Evolutionary conservation across 2,888 invertebrate genomes (phyloP).

Genomic region (Drosophila atroscutellata): DNA sequence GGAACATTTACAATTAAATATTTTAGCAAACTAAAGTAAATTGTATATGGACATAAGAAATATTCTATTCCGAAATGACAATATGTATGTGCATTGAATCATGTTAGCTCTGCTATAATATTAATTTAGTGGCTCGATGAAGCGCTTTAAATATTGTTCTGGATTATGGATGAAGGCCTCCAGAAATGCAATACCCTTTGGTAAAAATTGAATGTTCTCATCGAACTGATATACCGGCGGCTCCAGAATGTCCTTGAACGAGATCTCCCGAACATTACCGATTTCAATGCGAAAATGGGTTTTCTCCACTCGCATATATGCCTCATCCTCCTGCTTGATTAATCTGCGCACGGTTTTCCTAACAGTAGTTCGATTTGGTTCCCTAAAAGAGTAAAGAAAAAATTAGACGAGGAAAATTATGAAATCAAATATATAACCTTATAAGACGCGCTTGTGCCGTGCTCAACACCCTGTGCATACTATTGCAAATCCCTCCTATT

Average conservation of each 20-base stretch:
- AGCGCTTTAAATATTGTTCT: constrained; percentile 52
- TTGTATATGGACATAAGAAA: constrained; percentile 2
- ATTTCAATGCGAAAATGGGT: constrained; percentile 64
- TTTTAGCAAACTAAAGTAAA: neutral
- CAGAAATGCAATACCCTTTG: constrained; percentile 75
- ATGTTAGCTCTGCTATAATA: neutral
- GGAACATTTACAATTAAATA: neutral
- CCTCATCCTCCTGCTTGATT: constrained; percentile 21
- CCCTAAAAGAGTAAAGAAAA: constrained; percentile 45
- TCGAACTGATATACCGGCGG: constrained; percentile 71
- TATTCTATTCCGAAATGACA: neutral
- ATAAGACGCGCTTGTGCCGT: constrained; percentile 47
- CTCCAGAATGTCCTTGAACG: constrained; percentile 68
- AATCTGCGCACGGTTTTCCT: constrained; percentile 55
- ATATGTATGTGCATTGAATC: neutral
- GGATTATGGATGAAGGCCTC: constrained; percentile 66
- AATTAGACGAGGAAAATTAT: neutral
- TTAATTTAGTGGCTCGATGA: constrained; percentile 13
- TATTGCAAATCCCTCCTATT: constrained; percentile 35
- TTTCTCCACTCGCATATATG: constrained; percentile 40
- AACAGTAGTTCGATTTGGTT: constrained; percentile 58
- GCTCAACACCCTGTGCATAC: constrained; percentile 50
- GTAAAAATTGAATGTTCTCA: constrained; percentile 72
- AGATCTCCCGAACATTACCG: constrained; percentile 64
- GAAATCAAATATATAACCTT: constrained; percentile 45